Percentiles rank a stretch among this genome's conserved stretches.
Evolutionary conservation across 2,888 invertebrate genomes (phyloP).

Genomic region (Hydroisotoma schaefferi): DNA sequence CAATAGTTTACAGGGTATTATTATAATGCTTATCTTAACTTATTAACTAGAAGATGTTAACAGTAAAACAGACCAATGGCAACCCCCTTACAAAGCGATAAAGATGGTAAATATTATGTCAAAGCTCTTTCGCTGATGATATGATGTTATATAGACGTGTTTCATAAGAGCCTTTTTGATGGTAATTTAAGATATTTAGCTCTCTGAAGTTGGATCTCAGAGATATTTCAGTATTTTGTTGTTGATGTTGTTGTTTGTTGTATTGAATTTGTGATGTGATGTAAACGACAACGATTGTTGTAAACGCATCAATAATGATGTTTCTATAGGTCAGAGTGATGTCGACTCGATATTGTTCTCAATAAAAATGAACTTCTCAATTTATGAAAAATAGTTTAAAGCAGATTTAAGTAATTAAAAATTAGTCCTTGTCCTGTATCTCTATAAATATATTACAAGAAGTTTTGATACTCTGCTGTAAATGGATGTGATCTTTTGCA

Average conservation of each 20-base stretch:
- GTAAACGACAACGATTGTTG: no score
- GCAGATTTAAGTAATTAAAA: neutral
- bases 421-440: neutral
- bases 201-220: neutral
- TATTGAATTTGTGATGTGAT: no score
- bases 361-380: no score
- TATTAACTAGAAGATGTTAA: no score
- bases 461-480: neutral
- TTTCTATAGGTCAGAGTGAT: neutral
- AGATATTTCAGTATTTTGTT: neutral
- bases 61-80: constrained; percentile 20
- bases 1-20: no score
- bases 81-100: constrained; percentile 15
- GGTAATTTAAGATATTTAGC: neutral
- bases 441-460: neutral
- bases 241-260: neutral
- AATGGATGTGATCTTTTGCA: no score
- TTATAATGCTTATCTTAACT: no score
- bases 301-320: no score
- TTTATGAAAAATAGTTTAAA: neutral
- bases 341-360: neutral
- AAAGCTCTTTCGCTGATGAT: no score
- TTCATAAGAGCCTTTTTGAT: neutral
- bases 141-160: no score
- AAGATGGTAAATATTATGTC: no score